Evolutionary conservation across 92 coral and sea anemone genomes (phyloP), one percentile per base, ranked within the genome.

Genomic region (Micromussa lordhowensis): DNA sequence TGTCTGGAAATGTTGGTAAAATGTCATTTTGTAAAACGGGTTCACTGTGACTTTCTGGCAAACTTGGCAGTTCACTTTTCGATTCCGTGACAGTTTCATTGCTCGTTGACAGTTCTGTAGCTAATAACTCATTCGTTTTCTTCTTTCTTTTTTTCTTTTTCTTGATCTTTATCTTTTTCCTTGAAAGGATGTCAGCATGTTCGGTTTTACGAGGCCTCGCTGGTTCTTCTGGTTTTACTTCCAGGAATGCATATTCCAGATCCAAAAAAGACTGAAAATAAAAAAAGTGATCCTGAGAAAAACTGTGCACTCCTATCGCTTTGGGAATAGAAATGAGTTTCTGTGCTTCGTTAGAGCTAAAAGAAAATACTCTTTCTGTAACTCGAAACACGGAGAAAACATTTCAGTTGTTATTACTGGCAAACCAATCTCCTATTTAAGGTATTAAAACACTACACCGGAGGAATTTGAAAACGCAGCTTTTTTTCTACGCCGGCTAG

Each of bases 161-260:
- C 82, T 35, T 79, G 48, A 32, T 57, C 26, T 68, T 49, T 19
- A 48, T 51, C 78, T 69, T 82, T 35, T 49, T 51, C 18, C 58
- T 66, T 24, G 78, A 31, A 82, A 30, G n/a, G 28, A 49, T 26
- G 40, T 69, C 40, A 30, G 49, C 0, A 44, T 66, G 29, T 82
- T 68, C 35, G 10, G 13, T 44, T 49, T 48, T 48, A 15, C 35
- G 48, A 44, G 64, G 54, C 7, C 1, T 75, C 38, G 71, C 35
- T 7, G 88, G 81, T 34, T 58, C 82, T 12, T 35, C 73, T 12
- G 61, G 10, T 57, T 29, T 48, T 22, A 74, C 55, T 38, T 78
- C 89, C 35, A 86, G 78, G 78, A 86, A 61, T 16, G 77, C 84
- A 38, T 86, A 86, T 31, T 86, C 81, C 16, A 86, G 64, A 78